phyloP scores from a whole-genome alignment of 1,140 invertebrate species.

The Anagrus nilaparvatae region DNA sequence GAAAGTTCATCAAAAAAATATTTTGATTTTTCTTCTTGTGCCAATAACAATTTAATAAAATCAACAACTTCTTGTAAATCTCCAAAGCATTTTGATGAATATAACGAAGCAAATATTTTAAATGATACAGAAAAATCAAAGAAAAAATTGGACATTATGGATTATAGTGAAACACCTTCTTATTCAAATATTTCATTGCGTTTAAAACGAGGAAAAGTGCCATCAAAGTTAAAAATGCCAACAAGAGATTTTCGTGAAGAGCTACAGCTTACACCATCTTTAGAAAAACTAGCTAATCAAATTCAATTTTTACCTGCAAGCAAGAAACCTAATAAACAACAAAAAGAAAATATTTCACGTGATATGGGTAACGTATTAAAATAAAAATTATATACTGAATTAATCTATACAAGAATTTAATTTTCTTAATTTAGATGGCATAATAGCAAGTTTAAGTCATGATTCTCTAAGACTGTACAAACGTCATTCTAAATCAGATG shows the following conservation, averaged over 20 bases:
- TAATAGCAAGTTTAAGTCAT: constrained; percentile 11
- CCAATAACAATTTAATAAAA: too few species aligned
- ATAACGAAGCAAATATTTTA: constrained; percentile 32
- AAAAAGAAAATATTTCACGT: constrained; percentile 6
- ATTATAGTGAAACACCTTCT: constrained; percentile 19
- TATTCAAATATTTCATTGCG: constrained; percentile 24
- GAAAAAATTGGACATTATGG: neutral
- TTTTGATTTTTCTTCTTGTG: too few species aligned
- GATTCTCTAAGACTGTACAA: constrained; percentile 16
- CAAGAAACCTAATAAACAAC: neutral
- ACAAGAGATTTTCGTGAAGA: constrained; percentile 16
- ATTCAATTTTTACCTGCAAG: constrained; percentile 29
- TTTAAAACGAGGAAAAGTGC: constrained; percentile 17
- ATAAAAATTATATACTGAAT: neutral
- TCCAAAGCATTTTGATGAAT: constrained; percentile 30
- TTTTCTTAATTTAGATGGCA: constrained; percentile 7
- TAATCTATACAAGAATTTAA: too few species aligned
- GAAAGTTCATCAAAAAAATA: too few species aligned
- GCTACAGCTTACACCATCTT: constrained; percentile 27
- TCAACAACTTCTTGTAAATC: constrained; percentile 26
- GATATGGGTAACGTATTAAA: constrained; percentile 6
- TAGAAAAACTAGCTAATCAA: constrained; percentile 29
- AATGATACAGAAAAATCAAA: constrained; percentile 19
- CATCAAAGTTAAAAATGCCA: constrained; percentile 18
- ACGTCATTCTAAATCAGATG: constrained; percentile 24